A percentile compares a stretch with the other conserved stretches of the same genome.
Conservation (phyloP, 2,888 invertebrate genomes). For the Carcina quercana region DNA sequence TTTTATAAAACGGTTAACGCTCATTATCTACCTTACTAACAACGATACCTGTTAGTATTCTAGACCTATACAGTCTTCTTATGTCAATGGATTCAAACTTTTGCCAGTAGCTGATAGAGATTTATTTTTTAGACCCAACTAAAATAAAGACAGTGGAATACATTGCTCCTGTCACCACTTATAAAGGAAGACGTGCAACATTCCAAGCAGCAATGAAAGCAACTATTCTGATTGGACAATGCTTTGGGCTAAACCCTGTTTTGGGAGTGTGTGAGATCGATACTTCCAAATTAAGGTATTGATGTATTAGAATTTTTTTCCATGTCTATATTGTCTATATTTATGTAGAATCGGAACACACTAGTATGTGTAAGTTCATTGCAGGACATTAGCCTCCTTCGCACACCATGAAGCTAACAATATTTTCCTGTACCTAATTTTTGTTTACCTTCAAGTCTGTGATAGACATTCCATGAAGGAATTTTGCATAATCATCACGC, state of each 20-base stretch:
- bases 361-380: neutral
- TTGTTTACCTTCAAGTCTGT: neutral
- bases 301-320: neutral
- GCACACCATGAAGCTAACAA: no score
- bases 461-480: neutral
- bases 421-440: no score
- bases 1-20: no score
- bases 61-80: no score
- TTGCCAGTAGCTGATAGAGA: neutral
- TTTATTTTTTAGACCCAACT: conserved; percentile 20
- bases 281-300: conserved; percentile 35
- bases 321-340: neutral
- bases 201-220: conserved; percentile 40
- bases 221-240: conserved; percentile 37
- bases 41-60: no score
- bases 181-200: conserved; percentile 23
- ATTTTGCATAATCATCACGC: no score
- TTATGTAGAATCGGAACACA: neutral
- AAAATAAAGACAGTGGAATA: conserved; percentile 13
- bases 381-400: no score
- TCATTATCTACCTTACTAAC: no score
- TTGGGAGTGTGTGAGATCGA: conserved; percentile 33
- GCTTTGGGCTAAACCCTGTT: conserved; percentile 44
- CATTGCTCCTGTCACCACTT: conserved; percentile 9
- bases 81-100: no score